Evolutionary conservation across 2,113 vertebrate genomes (phyloP), one percentile per base, ranked within the genome.

Genomic region (Oreotragus oreotragus): DNA sequence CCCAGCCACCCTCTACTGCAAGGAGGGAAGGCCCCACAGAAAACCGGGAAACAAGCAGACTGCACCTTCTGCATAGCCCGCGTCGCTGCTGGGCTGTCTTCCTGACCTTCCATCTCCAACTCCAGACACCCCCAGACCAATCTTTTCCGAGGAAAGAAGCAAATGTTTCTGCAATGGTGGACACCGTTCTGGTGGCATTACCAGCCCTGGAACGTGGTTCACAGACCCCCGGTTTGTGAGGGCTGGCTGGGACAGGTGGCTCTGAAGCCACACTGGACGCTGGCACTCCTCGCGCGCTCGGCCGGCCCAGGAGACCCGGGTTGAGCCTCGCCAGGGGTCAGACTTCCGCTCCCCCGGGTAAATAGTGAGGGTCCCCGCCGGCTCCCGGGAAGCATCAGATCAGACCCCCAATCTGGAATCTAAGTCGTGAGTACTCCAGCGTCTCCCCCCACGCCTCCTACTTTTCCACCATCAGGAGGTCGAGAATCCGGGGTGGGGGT

Each of bases 341-440:
- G 33, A 49, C 39, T 36, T 19, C 23, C 60, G 16, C 7, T 17
- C 28, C 5, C 14, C n/a, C 2, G 15, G 2, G 7, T 6, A n/a
- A 25, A 55, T 4, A 47, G 12, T 10, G 8, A 12, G 47, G 25
- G 33, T 51, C 12, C 51, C 16, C 3, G 27, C 7, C 6, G 36
- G 49, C 58, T 70, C 21, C 62, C 1, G 12, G 36, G 45, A 21
- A 43, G 28, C 1, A 4, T 14, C 47, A 25, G 16, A 14, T 2
- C 36, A 43, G 13, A 2, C 6, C 53, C 84, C 47, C 9, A 5
- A 55, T 13, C 39, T 1, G n/a, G 39, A 30, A 1, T 7, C 28
- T 12, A 5, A 16, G 25, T 55, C n/a, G 0, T 1, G 77, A n/a
- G 30, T n/a, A 15, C 8, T 1, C 57, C 21, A 8, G 17, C 4